phyloP scores from a whole-genome alignment of 2,888 invertebrate genomes.

The Sialis lutaria region DNA sequence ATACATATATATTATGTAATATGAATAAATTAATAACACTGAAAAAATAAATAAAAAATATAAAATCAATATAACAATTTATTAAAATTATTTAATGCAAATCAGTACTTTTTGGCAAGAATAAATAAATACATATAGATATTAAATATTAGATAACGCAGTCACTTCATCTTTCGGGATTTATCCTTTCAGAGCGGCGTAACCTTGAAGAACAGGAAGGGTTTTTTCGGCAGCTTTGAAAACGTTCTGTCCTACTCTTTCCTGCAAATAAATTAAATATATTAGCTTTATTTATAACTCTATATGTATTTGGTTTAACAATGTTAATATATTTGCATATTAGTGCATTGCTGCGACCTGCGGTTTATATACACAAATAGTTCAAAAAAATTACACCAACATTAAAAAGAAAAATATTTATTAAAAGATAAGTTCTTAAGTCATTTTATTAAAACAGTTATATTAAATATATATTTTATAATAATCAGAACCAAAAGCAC shows the following conservation, averaged over 20 bases:
- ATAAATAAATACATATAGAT: no score
- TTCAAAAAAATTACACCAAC: neutral
- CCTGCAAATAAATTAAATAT: conserved; percentile 8
- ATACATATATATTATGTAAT: no score
- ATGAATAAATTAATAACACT: no score
- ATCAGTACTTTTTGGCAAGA: no score
- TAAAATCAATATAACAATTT: no score
- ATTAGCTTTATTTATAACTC: neutral
- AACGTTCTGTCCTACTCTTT: conserved; percentile 9
- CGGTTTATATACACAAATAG: no score
- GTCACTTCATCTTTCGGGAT: neutral
- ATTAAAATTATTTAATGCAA: no score
- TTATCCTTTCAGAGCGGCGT: conserved; percentile 1
- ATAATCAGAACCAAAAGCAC: no score
- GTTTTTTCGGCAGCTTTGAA: conserved; percentile 9
- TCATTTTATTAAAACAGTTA: no score
- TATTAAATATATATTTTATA: no score
- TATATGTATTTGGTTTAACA: neutral
- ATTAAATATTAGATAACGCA: neutral
- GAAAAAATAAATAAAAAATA: no score
- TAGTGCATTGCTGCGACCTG: neutral
- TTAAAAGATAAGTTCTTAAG: neutral
- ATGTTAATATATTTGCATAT: neutral
- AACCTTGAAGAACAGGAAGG: conserved; percentile 10
- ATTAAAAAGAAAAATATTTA: neutral